Base-by-base conservation (phyloP, 2,113 vertebrate genomes). In the Dipodomys merriami region DNA sequence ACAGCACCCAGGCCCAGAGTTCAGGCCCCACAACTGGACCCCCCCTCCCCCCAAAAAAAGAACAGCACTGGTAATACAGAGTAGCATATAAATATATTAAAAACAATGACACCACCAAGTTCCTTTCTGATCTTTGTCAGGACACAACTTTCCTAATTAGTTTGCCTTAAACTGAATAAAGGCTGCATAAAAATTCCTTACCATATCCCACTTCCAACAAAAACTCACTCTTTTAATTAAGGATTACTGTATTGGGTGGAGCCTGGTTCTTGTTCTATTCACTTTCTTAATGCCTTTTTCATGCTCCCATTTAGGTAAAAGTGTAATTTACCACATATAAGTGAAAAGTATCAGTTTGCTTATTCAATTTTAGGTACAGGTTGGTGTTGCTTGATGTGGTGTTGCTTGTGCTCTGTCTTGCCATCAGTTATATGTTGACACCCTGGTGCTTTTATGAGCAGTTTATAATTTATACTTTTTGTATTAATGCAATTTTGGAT, bases 71-170 rank as follows among this genome's bases (percentile, higher is more conserved):
- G 1, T 74, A 86, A 86, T 71, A 23, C 27, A 74, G 19, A 79
- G 1, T 68, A 33, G 30, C 25, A 13, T 83, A 35, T 73, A 74
- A 65, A 49, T 83, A 30, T 22, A 81, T 19, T 69, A 78, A 88
- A 81, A 91, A 77, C 49, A 76, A 1, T 68, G 22, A 88, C 65
- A 69, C 57, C 23, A 83, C 12, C 23, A 57, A 1, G 88, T 88
- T 91, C 65, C 80, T 88, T 72, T 91, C 46, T 91, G 83, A 76
- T 85, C 13, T 29, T 73, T 73, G 44, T 92, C 87, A 79, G 80
- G 49, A 62, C 80, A 74, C 46, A 91, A 25, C 35, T 91, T 79
- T 60, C 8, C 65, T 86, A 79, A 88, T 74, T 73, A 86, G n/a
- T 85, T 90, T 44, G 25, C 35, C 6, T 79, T 16, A 88, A 85